A percentile compares a stretch with the other conserved stretches of the same genome.
Conservation (phyloP, 2,888 invertebrate species). For the Drosophila koepferae region DNA sequence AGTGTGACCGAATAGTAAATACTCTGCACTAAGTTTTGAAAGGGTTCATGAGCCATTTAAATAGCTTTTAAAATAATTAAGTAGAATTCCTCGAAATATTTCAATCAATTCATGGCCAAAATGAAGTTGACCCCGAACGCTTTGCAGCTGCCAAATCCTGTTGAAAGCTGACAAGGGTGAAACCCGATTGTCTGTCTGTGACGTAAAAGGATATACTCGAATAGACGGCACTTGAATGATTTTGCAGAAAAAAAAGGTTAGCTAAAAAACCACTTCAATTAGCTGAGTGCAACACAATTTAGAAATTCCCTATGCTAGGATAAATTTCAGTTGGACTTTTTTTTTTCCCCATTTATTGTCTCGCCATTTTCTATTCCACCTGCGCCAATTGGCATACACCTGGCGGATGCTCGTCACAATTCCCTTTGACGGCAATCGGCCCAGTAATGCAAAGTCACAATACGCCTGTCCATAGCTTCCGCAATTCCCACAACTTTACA, state of each 20-base stretch:
- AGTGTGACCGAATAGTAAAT: not conserved
- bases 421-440: not conserved
- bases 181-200: conserved; percentile 35
- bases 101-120: not conserved
- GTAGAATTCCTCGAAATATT: not conserved
- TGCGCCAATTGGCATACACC: conserved; percentile 48
- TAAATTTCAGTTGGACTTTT: conserved; percentile 15
- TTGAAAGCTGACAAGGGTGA: conserved; percentile 50
- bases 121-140: conserved; percentile 4
- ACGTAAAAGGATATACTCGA: conserved; percentile 32
- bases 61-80: not conserved
- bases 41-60: not conserved
- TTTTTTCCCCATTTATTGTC: conserved; percentile 18
- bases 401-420: conserved; percentile 41
- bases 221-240: conserved; percentile 20
- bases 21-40: not conserved
- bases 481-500: conserved; percentile 23
- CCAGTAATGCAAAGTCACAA: conserved; percentile 26
- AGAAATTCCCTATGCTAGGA: not conserved
- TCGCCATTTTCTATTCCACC: conserved; percentile 14
- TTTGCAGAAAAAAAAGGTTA: conserved; percentile 14
- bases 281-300: conserved; percentile 57
- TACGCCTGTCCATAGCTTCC: not conserved
- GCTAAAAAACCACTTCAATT: conserved; percentile 48
- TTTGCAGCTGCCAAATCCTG: conserved; percentile 16